Evolutionary conservation across 30 jellyfish, hydroid and myxozoan species (phyloP).

Genomic region (Aurelia sp.): DNA sequence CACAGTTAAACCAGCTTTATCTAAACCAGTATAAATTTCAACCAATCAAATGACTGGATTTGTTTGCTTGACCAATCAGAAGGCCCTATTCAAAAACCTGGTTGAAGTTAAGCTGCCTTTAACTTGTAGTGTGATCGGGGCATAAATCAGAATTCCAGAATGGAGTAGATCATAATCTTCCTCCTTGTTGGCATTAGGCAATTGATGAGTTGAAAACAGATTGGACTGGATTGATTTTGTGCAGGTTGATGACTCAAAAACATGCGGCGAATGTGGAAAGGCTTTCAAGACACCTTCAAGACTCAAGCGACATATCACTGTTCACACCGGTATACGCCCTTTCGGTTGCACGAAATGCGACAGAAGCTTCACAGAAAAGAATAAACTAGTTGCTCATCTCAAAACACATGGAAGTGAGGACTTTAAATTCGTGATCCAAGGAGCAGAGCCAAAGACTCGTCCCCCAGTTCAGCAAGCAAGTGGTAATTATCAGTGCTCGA

Average conservation of each 20-base stretch:
- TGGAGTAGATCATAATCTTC: too few relatives aligned
- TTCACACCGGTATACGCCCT: slow-evolving; percentile 57
- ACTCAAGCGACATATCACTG: slow-evolving; percentile 51
- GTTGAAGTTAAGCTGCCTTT: too few relatives aligned
- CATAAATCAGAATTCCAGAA: too few relatives aligned
- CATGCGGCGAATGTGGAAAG: slow-evolving; percentile 59
- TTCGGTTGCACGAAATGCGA: slow-evolving; percentile 48
- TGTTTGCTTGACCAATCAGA: too few relatives aligned
- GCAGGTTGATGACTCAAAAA: slow-evolving; percentile 28
- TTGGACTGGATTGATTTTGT: not conserved
- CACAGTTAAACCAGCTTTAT: too few relatives aligned
- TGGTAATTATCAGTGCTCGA: slow-evolving; percentile 54
- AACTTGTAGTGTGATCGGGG: too few relatives aligned
- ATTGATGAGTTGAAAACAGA: too few relatives aligned
- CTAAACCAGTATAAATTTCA: too few relatives aligned
- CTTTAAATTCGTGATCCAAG: not conserved
- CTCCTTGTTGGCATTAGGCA: too few relatives aligned
- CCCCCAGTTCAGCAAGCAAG: slow-evolving; percentile 20
- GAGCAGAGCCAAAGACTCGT: not conserved
- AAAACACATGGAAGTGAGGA: slow-evolving; percentile 41
- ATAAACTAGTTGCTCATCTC: slow-evolving; percentile 38
- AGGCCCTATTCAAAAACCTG: too few relatives aligned
- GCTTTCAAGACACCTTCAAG: slow-evolving; percentile 56
- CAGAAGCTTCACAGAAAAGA: slow-evolving; percentile 38
- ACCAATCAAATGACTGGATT: too few relatives aligned